Conservation (phyloP, 2,113 vertebrate genomes). For the Pelodiscus sinensis region DNA sequence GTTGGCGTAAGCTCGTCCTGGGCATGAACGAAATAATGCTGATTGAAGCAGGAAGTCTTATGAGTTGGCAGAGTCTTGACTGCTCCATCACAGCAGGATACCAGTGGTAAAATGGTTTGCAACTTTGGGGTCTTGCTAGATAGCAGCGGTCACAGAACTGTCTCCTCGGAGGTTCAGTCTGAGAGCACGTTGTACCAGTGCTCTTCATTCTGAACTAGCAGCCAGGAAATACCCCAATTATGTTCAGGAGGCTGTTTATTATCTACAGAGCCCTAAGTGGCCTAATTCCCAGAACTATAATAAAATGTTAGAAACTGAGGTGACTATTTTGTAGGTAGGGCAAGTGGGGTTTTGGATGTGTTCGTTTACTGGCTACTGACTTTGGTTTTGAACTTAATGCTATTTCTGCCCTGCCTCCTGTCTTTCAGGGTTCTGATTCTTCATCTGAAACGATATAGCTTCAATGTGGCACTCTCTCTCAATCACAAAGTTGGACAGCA, state of each 20-base stretch:
- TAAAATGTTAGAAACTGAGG: background rate
- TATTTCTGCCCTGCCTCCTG: background rate
- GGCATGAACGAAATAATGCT: background rate
- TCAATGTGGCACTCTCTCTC: slow-evolving; percentile 93
- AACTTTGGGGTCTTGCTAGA: background rate
- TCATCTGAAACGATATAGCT: slow-evolving; percentile 97
- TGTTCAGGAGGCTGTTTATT: background rate
- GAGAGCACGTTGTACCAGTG: background rate
- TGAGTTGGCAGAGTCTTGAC: background rate
- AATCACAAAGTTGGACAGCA: slow-evolving; percentile 98
- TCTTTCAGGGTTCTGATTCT: slow-evolving; percentile 92
- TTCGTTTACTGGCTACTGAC: background rate
- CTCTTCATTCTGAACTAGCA: background rate
- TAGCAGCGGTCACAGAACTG: background rate
- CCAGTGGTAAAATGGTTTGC: background rate
- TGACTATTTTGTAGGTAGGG: background rate
- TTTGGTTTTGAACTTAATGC: background rate
- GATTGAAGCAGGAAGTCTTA: background rate
- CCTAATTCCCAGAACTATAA: background rate
- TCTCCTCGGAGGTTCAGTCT: background rate
- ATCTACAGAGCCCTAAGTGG: background rate
- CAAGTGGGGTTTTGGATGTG: background rate
- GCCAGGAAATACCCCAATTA: background rate
- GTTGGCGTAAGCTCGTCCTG: background rate
- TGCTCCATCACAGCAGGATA: background rate